These are phyloP conservation scores for Monopterus albus DNA, from an alignment of 2,113 vertebrate genomes.

Conservation along the genomic window DNA sequence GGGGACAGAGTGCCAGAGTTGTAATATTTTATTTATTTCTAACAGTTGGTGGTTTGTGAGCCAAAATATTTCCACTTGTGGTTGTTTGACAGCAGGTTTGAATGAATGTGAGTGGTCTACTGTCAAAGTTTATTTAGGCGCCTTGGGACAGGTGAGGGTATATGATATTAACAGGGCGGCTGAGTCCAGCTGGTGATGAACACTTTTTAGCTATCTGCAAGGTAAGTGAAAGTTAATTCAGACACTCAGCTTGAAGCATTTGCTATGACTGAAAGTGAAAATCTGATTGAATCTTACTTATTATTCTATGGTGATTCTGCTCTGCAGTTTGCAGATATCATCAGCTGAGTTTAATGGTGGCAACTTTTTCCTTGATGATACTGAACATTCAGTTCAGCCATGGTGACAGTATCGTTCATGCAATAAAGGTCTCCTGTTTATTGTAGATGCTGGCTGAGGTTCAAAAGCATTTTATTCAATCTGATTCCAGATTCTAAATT, in stretches of 20 bases:
- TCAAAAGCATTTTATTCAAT: not conserved
- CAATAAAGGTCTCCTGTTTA: not conserved
- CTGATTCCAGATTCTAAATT: too few relatives aligned
- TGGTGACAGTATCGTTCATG: not conserved
- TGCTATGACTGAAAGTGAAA: not conserved
- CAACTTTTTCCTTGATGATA: not conserved
- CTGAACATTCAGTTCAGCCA: not conserved
- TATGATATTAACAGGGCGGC: not conserved
- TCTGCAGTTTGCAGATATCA: not conserved
- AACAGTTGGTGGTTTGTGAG: slow-evolving; percentile 1
- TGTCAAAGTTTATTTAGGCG: not conserved
- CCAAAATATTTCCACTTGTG: slow-evolving; percentile 2
- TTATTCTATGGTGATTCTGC: not conserved
- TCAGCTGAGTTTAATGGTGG: not conserved
- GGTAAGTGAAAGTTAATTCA: slow-evolving; percentile 46
- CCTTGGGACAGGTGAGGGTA: not conserved
- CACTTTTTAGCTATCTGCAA: not conserved
- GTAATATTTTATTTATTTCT: slow-evolving; percentile 20
- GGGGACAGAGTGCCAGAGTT: slow-evolving; percentile 1
- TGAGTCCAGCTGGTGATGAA: not conserved
- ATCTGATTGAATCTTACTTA: not conserved
- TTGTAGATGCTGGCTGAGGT: not conserved
- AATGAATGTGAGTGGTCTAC: not conserved
- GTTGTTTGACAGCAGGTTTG: slow-evolving; percentile 20
- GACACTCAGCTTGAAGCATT: not conserved